Evolutionary conservation across 1,140 invertebrate genomes (phyloP).

Genomic region (Hycleus cichorii): DNA sequence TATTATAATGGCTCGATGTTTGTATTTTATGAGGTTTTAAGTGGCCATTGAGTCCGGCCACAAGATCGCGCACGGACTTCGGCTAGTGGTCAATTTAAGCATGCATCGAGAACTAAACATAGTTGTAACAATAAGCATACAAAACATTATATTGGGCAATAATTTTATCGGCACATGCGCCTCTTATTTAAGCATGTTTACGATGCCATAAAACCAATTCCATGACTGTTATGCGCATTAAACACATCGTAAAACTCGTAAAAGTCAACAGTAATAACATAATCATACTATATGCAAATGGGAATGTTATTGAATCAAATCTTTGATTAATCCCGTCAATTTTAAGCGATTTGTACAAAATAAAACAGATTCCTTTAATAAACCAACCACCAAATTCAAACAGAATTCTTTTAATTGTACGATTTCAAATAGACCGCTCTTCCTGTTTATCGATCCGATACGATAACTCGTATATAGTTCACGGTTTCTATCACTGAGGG

Average conservation of each 20-base stretch:
- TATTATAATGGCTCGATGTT: slow-evolving; percentile 19
- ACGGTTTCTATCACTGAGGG: slow-evolving; percentile 6
- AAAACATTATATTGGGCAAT: background rate
- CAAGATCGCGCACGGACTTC: slow-evolving; percentile 9
- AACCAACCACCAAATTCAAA: too few species aligned
- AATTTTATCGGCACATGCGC: slow-evolving; percentile 25
- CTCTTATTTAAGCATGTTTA: slow-evolving; percentile 22
- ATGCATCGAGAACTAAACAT: too few species aligned
- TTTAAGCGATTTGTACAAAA: background rate
- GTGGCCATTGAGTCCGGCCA: slow-evolving; percentile 12
- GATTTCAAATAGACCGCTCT: too few species aligned
- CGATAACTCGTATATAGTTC: background rate
- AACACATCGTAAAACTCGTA: slow-evolving; percentile 35
- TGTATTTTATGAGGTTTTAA: slow-evolving; percentile 22
- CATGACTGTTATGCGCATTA: slow-evolving; percentile 34
- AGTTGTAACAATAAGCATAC: too few species aligned
- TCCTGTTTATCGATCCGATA: too few species aligned
- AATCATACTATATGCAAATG: slow-evolving; percentile 22
- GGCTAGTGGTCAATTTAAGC: background rate
- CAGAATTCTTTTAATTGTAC: too few species aligned
- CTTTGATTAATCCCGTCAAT: slow-evolving; percentile 20
- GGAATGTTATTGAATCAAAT: slow-evolving; percentile 12
- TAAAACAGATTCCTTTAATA: too few species aligned
- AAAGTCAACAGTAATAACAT: slow-evolving; percentile 35
- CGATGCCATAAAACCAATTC: slow-evolving; percentile 32